Conservation (phyloP, 1,140 invertebrate genomes). For the Halictus rubicundus region DNA sequence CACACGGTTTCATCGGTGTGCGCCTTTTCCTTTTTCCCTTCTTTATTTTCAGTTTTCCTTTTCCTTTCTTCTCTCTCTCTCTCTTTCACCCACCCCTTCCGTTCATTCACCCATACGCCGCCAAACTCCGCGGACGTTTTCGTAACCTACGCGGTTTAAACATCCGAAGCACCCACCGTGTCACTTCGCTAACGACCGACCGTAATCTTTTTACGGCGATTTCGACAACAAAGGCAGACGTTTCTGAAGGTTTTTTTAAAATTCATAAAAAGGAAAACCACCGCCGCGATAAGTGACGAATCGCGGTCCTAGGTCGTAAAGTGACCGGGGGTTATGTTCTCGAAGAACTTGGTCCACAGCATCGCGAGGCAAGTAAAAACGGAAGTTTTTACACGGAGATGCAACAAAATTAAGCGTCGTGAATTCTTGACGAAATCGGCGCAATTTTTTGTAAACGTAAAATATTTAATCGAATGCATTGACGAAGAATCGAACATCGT, state of each 20-base stretch:
- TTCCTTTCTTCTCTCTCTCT: not conserved
- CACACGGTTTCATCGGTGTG: not conserved
- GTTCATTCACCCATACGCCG: not conserved
- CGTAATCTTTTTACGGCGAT: conserved; percentile 42
- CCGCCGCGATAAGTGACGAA: not conserved
- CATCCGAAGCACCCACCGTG: not conserved
- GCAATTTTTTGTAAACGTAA: no score
- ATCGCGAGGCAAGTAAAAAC: no score
- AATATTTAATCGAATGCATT: no score
- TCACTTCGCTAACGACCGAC: conserved; percentile 35
- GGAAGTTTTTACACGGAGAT: no score
- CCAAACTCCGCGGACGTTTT: not conserved
- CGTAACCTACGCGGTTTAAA: conserved; percentile 19
- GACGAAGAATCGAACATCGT: no score
- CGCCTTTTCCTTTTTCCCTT: not conserved
- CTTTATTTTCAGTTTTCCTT: not conserved
- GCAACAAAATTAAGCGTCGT: no score
- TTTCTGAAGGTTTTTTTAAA: not conserved
- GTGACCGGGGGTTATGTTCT: no score
- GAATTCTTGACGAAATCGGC: no score
- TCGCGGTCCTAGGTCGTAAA: not conserved
- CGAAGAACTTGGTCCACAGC: no score
- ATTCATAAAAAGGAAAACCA: not conserved
- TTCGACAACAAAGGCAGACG: conserved; percentile 28
- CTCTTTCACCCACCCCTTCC: no score